A percentile compares a stretch with the other conserved stretches of the same genome.
Conservation (phyloP, 2,113 vertebrate genomes). For the Procavia capensis region DNA sequence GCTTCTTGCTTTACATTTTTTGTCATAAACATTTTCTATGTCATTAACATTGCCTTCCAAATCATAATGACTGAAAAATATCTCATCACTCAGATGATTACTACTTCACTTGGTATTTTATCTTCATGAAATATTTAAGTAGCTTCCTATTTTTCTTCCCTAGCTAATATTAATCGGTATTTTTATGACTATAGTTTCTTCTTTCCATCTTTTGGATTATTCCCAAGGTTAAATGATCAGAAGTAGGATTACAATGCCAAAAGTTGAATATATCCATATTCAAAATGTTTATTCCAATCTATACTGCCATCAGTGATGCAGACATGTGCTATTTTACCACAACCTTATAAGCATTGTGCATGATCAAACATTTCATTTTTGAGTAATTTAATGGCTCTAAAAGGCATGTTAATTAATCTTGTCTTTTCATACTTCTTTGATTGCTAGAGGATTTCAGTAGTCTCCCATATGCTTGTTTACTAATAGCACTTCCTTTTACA, state of each 20-base stretch:
- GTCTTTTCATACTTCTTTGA: conserved; percentile 38
- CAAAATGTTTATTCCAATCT: conserved; percentile 25
- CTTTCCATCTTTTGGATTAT: not conserved
- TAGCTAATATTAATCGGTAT: not conserved
- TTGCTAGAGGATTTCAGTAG: conserved; percentile 50
- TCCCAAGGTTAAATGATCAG: conserved; percentile 30
- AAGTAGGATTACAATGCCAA: conserved; percentile 21
- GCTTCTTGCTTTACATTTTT: not conserved
- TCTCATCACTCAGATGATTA: not conserved
- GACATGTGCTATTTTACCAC: not conserved
- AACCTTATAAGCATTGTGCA: not conserved
- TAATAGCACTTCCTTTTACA: conserved; percentile 60
- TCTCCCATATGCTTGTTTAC: not conserved
- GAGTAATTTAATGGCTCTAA: conserved; percentile 12
- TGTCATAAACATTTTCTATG: conserved; percentile 1
- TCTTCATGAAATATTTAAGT: conserved; percentile 63
- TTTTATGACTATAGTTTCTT: conserved; percentile 1
- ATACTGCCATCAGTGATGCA: not conserved
- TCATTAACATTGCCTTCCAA: conserved; percentile 34
- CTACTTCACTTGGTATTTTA: conserved; percentile 31
- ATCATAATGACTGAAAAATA: conserved; percentile 11
- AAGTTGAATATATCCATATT: not conserved
- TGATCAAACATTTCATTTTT: conserved; percentile 43
- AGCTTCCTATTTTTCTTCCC: conserved; percentile 7
- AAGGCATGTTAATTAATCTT: conserved; percentile 15